Evolutionary conservation across 2,888 invertebrate species (phyloP).

Genomic region (Alcis repandata): DNA sequence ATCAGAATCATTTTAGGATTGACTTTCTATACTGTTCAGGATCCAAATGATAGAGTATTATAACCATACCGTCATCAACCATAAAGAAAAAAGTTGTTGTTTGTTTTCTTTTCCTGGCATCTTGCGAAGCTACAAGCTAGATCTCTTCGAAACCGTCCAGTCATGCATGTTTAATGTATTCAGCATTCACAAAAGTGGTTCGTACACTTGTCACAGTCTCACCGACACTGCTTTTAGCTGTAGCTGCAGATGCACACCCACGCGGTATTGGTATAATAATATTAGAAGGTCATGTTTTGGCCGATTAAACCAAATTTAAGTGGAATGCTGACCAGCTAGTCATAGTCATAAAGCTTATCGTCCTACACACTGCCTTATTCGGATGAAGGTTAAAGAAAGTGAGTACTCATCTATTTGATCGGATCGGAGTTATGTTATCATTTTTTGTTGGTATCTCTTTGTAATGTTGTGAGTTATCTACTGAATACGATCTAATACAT

Average conservation of each 20-base stretch:
- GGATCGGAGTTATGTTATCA: no score
- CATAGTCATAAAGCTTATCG: constrained; percentile 33
- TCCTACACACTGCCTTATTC: constrained; percentile 36
- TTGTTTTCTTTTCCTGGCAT: neutral
- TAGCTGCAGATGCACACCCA: constrained; percentile 38
- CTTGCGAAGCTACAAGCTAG: constrained; percentile 13
- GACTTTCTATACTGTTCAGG: neutral
- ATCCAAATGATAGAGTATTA: neutral
- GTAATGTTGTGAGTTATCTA: neutral
- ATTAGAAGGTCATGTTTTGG: constrained; percentile 48
- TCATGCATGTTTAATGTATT: constrained; percentile 60
- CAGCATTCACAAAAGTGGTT: constrained; percentile 48
- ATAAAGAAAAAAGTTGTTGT: neutral
- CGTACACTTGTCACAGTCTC: constrained; percentile 43
- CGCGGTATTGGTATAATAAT: constrained; percentile 32
- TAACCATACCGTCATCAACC: neutral
- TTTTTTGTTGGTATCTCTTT: neutral
- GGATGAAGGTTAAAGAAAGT: constrained; percentile 32
- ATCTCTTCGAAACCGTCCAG: constrained; percentile 48
- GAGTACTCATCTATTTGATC: constrained; percentile 5
- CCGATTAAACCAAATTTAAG: constrained; percentile 44
- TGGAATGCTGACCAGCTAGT: constrained; percentile 37
- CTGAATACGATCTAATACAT: neutral
- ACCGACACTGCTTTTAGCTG: constrained; percentile 34
- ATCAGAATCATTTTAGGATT: constrained; percentile 5